Evolutionary conservation across 2,888 invertebrate species (phyloP), one percentile per base, ranked within the genome.

Genomic region (Drosophila anceps): DNA sequence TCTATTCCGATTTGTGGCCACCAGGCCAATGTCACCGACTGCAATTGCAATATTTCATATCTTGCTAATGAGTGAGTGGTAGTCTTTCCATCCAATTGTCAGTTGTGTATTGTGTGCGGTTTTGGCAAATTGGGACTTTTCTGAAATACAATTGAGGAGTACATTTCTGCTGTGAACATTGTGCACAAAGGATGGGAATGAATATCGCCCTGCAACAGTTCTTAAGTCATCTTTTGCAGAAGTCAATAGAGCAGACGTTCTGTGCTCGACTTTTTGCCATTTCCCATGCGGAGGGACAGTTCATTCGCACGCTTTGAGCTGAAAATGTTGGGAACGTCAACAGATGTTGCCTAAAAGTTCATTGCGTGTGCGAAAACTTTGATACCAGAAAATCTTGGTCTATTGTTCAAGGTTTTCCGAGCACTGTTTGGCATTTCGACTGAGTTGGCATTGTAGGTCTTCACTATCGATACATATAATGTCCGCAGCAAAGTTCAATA

Each of bases 311-410:
- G 24, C 12, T 2, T 4, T 20, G 29, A 58, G 50, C 33, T 27
- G 37, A 54, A 51, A 54, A 39, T 44, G 55, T 29, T 57, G 62
- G 54, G 61, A 79, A 48, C 54, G 46, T 64, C 71, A 79, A 71
- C 71, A 71, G 62, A 65, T 66, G 64, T 57, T 46, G 27, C 29
- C 58, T 37, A 54, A 54, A 65, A 70, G 71, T 64, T 73, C 69
- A 67, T 76, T 82, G 76, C 71, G 73, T 73, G 74, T 81, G 74
- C 68, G 39, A 62, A 78, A 82, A 76, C 72, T 82, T 79, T 76
- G 65, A 51, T 65, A 58, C 44, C 46, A 53, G 55, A 58, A 65
- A 59, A 65, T 69, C 50, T 68, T 68, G 60, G 65, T 50, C 54
- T 62, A 68, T 79, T 82, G 74, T 71, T 73, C 55, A 67, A 39